Conservation (phyloP, 2,888 invertebrate species). For the Hemaris fuciformis region DNA sequence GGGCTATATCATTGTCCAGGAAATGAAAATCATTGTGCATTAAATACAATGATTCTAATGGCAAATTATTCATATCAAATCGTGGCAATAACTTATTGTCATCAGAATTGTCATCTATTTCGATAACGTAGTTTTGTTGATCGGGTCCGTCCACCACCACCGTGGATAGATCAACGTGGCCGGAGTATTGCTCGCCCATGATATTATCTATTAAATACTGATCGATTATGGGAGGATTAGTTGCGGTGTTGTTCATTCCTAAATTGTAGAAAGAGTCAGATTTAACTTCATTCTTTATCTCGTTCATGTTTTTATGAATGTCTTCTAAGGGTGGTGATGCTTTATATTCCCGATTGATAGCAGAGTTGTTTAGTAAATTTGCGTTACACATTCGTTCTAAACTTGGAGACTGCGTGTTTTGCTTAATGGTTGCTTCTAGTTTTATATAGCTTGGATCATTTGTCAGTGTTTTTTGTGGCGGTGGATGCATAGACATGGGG, state of each 20-base stretch:
- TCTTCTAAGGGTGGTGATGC: conserved; percentile 74
- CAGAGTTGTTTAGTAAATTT: conserved; percentile 57
- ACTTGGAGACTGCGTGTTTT: conserved; percentile 73
- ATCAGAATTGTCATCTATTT: conserved; percentile 75
- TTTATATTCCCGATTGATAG: conserved; percentile 65
- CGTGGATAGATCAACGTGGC: conserved; percentile 63
- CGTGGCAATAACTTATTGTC: conserved; percentile 69
- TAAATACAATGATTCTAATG: conserved; percentile 65
- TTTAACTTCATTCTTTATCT: conserved; percentile 74
- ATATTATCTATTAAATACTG: conserved; percentile 71
- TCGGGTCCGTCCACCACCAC: conserved; percentile 59
- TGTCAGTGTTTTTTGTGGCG: conserved; percentile 63
- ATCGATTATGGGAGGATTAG: conserved; percentile 64
- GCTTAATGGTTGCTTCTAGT: conserved; percentile 70
- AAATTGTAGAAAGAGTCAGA: conserved; percentile 68
- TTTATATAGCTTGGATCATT: conserved; percentile 76
- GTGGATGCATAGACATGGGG: conserved; percentile 61
- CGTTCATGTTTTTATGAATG: conserved; percentile 70
- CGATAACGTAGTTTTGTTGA: conserved; percentile 70
- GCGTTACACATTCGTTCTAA: conserved; percentile 72
- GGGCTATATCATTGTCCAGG: conserved; percentile 62
- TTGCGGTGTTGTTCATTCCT: conserved; percentile 48
- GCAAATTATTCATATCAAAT: conserved; percentile 66
- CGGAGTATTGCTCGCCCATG: conserved; percentile 66
- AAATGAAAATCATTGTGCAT: conserved; percentile 76